Evolutionary conservation across 1,140 invertebrate species (phyloP).

Genomic region (Drosophila lini): DNA sequence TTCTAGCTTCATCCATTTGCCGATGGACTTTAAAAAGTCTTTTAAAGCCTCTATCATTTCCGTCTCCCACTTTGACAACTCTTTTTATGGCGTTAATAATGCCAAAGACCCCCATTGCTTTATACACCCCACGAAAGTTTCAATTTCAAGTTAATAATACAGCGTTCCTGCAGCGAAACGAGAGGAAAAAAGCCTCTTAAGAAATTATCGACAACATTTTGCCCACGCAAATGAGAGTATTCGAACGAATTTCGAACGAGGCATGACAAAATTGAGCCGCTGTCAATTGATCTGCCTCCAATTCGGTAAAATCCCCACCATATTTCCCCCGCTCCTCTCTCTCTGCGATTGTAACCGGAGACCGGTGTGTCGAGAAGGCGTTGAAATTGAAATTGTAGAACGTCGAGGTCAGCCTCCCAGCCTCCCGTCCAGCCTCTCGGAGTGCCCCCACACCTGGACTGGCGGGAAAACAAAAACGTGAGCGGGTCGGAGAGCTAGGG

Average conservation of each 20-base stretch:
- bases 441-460: constrained; percentile 7
- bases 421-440: constrained; percentile 2
- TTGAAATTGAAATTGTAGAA: constrained; percentile 53
- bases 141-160: constrained; percentile 45
- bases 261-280: constrained; percentile 51
- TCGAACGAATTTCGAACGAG: constrained; percentile 30
- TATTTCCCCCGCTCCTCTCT: constrained; percentile 1
- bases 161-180: constrained; percentile 9
- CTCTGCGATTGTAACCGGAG: constrained; percentile 37
- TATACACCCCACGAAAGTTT: constrained; percentile 31
- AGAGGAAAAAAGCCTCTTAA: constrained; percentile 49
- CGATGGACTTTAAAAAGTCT: background rate
- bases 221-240: constrained; percentile 47
- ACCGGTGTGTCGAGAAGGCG: constrained; percentile 32
- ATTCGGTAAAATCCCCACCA: constrained; percentile 28
- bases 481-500: constrained; percentile 36
- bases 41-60: constrained; percentile 11
- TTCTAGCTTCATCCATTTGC: constrained; percentile 5
- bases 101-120: constrained; percentile 8
- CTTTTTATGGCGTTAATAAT: constrained; percentile 24
- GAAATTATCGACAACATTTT: constrained; percentile 47
- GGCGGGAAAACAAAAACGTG: constrained; percentile 39
- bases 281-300: constrained; percentile 50
- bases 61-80: constrained; percentile 26
- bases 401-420: constrained; percentile 33